Conservation (phyloP, 2,797 vertebrate genomes). For the Florisuga fusca region DNA sequence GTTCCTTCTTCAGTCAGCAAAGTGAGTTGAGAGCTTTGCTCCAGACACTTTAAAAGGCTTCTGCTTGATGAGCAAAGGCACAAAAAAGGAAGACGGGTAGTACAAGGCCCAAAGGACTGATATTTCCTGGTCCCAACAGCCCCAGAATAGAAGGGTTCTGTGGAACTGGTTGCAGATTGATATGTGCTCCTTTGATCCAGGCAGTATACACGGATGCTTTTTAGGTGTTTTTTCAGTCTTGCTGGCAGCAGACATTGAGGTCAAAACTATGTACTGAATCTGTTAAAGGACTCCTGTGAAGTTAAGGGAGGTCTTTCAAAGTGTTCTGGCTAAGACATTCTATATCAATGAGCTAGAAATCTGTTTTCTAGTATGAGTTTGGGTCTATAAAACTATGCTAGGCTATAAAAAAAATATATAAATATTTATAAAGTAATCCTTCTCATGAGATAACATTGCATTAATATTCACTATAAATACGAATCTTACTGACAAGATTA, state of each 20-base stretch:
- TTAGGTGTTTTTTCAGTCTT: not conserved
- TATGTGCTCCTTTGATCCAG: not conserved
- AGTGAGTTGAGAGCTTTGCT: not conserved
- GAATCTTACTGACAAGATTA: not conserved
- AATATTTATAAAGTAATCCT: constrained; percentile 22
- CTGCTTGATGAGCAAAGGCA: not conserved
- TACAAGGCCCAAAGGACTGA: not conserved
- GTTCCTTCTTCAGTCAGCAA: not conserved
- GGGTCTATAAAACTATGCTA: not conserved
- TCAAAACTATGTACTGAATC: not conserved
- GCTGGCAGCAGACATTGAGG: not conserved
- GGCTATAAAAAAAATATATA: not conserved
- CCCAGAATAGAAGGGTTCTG: not conserved
- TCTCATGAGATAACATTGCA: not conserved
- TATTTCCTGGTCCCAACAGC: not conserved
- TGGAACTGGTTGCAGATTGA: not conserved
- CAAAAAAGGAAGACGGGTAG: not conserved
- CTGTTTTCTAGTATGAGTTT: not conserved
- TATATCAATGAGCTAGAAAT: not conserved
- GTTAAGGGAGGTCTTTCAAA: not conserved
- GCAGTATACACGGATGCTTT: not conserved
- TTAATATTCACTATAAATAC: constrained; percentile 32
- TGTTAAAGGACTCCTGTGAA: not conserved
- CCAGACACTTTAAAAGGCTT: not conserved
- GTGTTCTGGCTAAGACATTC: not conserved